Evolutionary conservation across 2,888 invertebrate species (phyloP).

Genomic region (Amblyjoppa fuscipennis): DNA sequence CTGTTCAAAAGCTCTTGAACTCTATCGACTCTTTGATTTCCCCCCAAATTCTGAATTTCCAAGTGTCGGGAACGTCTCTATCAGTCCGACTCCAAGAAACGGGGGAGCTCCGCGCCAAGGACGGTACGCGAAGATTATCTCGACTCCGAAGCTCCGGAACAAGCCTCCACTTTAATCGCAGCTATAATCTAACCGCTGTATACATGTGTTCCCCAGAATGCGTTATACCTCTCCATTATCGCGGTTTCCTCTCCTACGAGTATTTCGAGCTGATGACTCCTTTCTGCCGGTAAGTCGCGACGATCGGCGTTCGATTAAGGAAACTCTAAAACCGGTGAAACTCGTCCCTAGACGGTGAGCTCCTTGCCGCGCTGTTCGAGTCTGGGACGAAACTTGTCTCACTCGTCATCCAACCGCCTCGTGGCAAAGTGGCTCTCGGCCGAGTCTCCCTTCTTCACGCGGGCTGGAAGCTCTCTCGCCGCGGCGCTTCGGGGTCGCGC

Average conservation of each 20-base stretch:
- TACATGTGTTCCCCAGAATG: constrained; percentile 9
- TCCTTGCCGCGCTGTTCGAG: constrained; percentile 49
- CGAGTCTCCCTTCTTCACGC: constrained; percentile 65
- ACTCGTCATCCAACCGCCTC: constrained; percentile 46
- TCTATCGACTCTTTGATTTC: not conserved
- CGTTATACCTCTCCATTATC: constrained; percentile 47
- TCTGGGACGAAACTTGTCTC: constrained; percentile 32
- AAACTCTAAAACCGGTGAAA: constrained; percentile 61
- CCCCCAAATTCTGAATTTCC: not conserved
- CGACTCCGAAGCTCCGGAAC: constrained; percentile 27
- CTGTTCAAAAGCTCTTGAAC: not conserved
- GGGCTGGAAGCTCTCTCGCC: constrained; percentile 67
- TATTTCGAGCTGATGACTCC: constrained; percentile 41
- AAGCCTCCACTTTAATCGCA: constrained; percentile 51
- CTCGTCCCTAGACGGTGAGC: constrained; percentile 38
- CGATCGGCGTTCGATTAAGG: constrained; percentile 59
- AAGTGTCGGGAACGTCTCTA: not conserved
- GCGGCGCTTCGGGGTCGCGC: constrained; percentile 74
- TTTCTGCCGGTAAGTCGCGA: constrained; percentile 34
- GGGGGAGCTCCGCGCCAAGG: not conserved
- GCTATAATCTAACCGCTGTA: constrained; percentile 35
- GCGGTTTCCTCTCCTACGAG: constrained; percentile 38
- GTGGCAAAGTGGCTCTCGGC: constrained; percentile 67
- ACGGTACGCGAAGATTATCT: constrained; percentile 46
- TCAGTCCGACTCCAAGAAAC: not conserved